A percentile compares a stretch with the other conserved stretches of the same genome.
Evolutionary conservation across 2,888 invertebrate species (phyloP).

Genomic region (Drosophila hamatofila): DNA sequence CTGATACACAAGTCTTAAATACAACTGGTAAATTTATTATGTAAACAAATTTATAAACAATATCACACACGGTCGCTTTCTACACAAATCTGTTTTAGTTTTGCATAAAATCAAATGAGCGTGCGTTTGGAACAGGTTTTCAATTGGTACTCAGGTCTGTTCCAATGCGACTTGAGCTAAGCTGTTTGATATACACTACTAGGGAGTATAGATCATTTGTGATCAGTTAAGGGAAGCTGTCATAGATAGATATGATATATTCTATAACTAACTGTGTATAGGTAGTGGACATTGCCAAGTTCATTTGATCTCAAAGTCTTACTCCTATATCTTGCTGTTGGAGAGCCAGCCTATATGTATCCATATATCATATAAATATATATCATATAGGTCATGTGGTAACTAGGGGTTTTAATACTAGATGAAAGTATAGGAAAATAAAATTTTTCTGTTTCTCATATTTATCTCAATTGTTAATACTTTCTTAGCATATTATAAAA

Average conservation of each 20-base stretch:
- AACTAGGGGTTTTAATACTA: not conserved
- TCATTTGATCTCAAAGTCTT: too few species aligned
- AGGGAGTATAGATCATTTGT: not conserved
- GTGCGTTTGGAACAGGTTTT: conserved; percentile 51
- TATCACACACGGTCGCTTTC: not conserved
- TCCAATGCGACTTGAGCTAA: not conserved
- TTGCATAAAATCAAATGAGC: conserved; percentile 28
- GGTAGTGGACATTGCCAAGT: too few species aligned
- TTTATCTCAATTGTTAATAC: too few species aligned
- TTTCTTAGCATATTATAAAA: too few species aligned
- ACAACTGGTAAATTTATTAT: not conserved
- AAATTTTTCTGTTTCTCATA: too few species aligned
- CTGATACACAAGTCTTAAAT: not conserved
- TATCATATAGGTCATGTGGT: not conserved
- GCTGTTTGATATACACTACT: not conserved
- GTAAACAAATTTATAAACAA: not conserved
- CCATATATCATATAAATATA: too few species aligned
- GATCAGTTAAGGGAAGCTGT: not conserved
- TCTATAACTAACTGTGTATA: not conserved
- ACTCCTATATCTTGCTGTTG: too few species aligned
- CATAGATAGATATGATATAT: not conserved
- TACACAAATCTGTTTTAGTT: conserved; percentile 1
- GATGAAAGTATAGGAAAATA: not conserved
- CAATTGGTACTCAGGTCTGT: conserved; percentile 4
- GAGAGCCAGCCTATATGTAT: too few species aligned